Evolutionary conservation across 1,140 invertebrate genomes (phyloP).

Genomic region (Lucilia sericata): DNA sequence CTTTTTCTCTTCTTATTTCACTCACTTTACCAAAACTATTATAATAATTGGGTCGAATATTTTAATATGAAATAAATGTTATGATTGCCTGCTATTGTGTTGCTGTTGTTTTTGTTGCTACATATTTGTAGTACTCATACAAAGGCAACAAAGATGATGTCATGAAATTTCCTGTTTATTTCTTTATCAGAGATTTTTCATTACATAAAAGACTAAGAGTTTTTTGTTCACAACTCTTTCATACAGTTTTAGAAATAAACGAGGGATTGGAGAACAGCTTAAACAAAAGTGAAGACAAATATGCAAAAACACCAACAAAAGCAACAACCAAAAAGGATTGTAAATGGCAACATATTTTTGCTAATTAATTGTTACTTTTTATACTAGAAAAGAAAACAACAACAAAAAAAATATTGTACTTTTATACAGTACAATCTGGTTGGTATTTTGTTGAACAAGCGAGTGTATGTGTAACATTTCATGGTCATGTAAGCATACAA

Average conservation of each 20-base stretch:
- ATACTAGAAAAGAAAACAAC: not conserved
- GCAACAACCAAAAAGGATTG: conserved; percentile 27
- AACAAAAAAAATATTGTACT: not conserved
- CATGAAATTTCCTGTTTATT: not conserved
- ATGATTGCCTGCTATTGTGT: not conserved
- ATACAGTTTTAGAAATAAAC: not conserved
- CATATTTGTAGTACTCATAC: not conserved
- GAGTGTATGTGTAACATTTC: not conserved
- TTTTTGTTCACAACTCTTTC: not conserved
- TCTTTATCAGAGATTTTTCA: not conserved
- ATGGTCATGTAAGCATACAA: conserved; percentile 30
- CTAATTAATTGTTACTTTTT: conserved; percentile 46
- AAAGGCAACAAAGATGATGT: not conserved
- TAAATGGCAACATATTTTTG: conserved; percentile 44
- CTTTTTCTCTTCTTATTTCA: too few species aligned
- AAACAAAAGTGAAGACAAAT: conserved; percentile 43
- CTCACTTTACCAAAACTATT: too few species aligned
- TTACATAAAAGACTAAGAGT: not conserved
- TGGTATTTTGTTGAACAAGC: not conserved
- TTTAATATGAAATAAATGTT: not conserved
- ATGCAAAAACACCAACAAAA: conserved; percentile 26
- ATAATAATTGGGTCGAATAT: not conserved
- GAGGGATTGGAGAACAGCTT: conserved; percentile 28
- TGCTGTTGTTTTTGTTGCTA: not conserved
- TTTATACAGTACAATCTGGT: not conserved